phyloP scores from a whole-genome alignment of 2,888 invertebrate species.

The Pachycephus smyrnensis region DNA sequence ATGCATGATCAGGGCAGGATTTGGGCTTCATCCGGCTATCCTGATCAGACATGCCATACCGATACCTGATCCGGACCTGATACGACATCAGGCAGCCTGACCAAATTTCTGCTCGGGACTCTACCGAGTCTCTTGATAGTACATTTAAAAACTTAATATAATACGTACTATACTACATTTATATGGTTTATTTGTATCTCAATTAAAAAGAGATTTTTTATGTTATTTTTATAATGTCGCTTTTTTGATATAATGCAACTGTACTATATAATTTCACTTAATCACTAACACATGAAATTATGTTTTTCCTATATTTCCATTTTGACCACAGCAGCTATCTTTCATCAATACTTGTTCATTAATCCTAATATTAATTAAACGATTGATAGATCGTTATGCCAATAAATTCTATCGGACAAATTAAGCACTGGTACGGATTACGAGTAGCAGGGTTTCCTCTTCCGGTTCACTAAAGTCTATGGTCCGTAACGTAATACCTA shows the following conservation, averaged over 20 bases:
- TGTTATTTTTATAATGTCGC: neutral
- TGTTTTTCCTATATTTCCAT: neutral
- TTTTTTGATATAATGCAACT: neutral
- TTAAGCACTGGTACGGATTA: slow-evolving; percentile 22
- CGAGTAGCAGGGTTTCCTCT: slow-evolving; percentile 30
- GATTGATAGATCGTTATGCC: neutral
- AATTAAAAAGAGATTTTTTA: neutral
- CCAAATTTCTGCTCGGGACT: too few relatives aligned
- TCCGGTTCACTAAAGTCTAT: slow-evolving; percentile 33
- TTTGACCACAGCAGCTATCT: neutral
- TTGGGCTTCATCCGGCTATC: too few relatives aligned
- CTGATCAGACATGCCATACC: too few relatives aligned
- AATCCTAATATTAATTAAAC: neutral
- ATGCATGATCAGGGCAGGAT: too few relatives aligned
- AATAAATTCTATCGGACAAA: neutral
- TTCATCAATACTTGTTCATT: neutral
- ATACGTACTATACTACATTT: neutral
- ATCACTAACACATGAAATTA: neutral
- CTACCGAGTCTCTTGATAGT: too few relatives aligned
- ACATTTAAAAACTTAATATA: neutral
- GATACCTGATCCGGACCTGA: too few relatives aligned
- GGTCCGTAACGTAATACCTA: slow-evolving; percentile 36
- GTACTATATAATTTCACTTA: neutral
- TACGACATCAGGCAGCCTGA: too few relatives aligned
- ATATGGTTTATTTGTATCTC: neutral